These are phyloP conservation scores for Leptodactylus fuscus DNA, from an alignment of 2,113 vertebrate genomes.

Conservation along the genomic window DNA sequence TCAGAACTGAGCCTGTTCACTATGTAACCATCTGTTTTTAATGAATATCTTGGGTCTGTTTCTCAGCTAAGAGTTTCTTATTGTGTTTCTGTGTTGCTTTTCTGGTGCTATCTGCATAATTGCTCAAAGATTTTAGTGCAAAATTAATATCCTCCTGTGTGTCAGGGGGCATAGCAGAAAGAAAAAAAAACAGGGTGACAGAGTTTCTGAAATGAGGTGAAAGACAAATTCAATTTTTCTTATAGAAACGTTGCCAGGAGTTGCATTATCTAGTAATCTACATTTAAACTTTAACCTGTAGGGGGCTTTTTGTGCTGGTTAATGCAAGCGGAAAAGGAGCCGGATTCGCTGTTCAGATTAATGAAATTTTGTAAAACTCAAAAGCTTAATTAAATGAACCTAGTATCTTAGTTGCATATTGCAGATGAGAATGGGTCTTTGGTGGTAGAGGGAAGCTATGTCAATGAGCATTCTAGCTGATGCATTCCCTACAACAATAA, in stretches of 20 bases:
- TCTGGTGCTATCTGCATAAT: conserved; percentile 93
- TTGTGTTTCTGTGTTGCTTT: conserved; percentile 90
- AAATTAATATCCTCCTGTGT: conserved; percentile 93
- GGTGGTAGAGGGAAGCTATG: not conserved
- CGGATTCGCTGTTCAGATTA: conserved; percentile 97
- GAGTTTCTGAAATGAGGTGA: conserved; percentile 88
- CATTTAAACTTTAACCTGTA: conserved; percentile 99
- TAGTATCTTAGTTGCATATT: conserved; percentile 84
- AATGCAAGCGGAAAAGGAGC: conserved; percentile 94
- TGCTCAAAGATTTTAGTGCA: conserved; percentile 93
- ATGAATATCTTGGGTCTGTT: conserved; percentile 90
- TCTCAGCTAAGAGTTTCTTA: conserved; percentile 90
- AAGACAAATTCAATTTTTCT: conserved; percentile 85
- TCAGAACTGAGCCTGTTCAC: conserved; percentile 79
- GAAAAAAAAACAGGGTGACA: conserved; percentile 79
- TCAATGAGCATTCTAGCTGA: not conserved
- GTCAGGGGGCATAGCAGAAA: conserved; percentile 77
- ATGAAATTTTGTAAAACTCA: conserved; percentile 92
- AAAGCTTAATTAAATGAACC: conserved; percentile 87
- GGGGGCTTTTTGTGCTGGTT: conserved; percentile 97
- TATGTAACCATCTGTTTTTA: conserved; percentile 93
- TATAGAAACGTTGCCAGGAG: conserved; percentile 92
- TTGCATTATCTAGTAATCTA: conserved; percentile 98
- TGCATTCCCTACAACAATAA: not conserved
- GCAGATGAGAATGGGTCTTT: conserved; percentile 63